Conservation (phyloP, 1,140 invertebrate genomes). For the Drosophila melanica region DNA sequence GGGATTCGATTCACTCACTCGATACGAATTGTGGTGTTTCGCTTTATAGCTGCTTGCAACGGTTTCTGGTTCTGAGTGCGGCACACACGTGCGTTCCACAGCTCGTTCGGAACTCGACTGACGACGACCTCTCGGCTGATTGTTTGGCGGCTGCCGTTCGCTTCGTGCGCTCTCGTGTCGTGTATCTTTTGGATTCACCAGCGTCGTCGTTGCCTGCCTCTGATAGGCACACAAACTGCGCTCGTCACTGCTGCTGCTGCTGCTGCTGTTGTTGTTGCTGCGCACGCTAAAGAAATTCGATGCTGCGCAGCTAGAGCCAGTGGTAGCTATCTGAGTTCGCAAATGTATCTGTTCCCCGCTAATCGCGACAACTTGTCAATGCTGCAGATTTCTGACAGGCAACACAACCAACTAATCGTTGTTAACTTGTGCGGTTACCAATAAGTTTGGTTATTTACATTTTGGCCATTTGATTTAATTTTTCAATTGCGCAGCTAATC, state of each 20-base stretch:
- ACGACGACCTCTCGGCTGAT: slow-evolving; percentile 20
- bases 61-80: slow-evolving; percentile 34
- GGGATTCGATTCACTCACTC: slow-evolving; percentile 31
- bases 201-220: slow-evolving; percentile 39
- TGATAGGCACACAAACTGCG: slow-evolving; percentile 47
- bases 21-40: too few species aligned
- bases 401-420: slow-evolving; percentile 32
- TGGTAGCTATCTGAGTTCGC: slow-evolving; percentile 36
- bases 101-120: slow-evolving; percentile 79
- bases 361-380: slow-evolving; percentile 49
- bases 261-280: slow-evolving; percentile 33
- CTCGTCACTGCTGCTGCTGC: slow-evolving; percentile 20
- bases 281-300: slow-evolving; percentile 37
- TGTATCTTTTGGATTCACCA: slow-evolving; percentile 17
- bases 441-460: too few species aligned
- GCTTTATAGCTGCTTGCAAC: not conserved
- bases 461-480: not conserved
- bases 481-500: slow-evolving; percentile 8
- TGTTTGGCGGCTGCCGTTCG: slow-evolving; percentile 4
- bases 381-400: slow-evolving; percentile 27
- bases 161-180: slow-evolving; percentile 38
- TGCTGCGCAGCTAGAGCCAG: slow-evolving; percentile 44
- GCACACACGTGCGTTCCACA: slow-evolving; percentile 68
- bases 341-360: slow-evolving; percentile 34
- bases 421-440: slow-evolving; percentile 5